Base-by-base conservation (phyloP, 2,888 invertebrate species). In the Leptodirus hochenwartii region DNA sequence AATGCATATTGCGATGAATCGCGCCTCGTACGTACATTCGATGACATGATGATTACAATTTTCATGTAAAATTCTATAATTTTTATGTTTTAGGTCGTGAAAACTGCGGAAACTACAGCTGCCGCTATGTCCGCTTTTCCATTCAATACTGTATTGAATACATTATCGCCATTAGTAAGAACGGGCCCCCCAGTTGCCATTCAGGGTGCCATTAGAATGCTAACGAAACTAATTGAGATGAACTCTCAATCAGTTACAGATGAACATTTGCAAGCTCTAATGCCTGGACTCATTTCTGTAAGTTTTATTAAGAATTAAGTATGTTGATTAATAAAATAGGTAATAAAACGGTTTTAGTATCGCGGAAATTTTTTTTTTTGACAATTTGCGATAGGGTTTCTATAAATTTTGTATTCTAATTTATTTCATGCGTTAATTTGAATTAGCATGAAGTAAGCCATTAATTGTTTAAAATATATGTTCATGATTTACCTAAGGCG, bases 131-230 rank as follows among this genome's bases (percentile, higher is more conserved):
- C 66, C 12, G 75, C 80, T 23, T 62, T 91, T 44, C 84, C 88
- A 2, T 73, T 85, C 1, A 74, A 77, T 37, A 72, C 79, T 50
- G 69, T 78, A 28, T 68, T 81, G 23, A 66, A 58, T 39, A 63
- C 61, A 37, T 50, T 66, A 31, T 74, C 53, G 63, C 87, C 93
- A 1, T 75, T 93, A 43, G 84, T 95, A 41, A 72, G 77, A 16
- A 90, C 88, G 1, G 80, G 80, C 41, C 73, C 78, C 13, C 82
- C 72, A 59, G 90, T 91, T 2, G 70, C 79, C 32, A 82, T 88
- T 49, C 69, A 88, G 53, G 88, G 87, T 40, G 90, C 90, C 34
- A 77, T 95, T 27, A 93, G 93, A 61, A 76, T 93, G 63, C 65
- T 88, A 24, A 78, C 80, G 0, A 80, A 80, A 51, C 66, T 87